Base-by-base conservation (phyloP, 2,888 invertebrate genomes). In the Ctena decussata region DNA sequence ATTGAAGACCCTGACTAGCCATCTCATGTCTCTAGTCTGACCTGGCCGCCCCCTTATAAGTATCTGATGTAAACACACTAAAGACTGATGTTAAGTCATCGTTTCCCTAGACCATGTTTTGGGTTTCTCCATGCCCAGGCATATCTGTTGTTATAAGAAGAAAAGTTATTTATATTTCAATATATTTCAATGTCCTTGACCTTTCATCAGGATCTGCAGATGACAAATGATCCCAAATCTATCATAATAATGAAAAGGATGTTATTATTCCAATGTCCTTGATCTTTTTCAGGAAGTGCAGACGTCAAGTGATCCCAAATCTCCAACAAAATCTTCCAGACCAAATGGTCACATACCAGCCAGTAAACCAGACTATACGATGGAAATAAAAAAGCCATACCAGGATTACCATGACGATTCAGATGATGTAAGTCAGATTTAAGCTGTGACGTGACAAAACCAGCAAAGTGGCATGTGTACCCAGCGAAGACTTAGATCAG, bases 351-450 rank as follows among this genome's bases (percentile, higher is more conserved):
- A 65, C 15, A 30, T 65, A 65, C 65, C 35, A 65, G 32, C 21
- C 6, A 65, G 35, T 15, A 65, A 65, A 65, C 32, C 65, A 65
- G 65, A 65, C 65, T 65, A 35, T 35, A 6, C 65, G 3, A 32
- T 35, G 35, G 65, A 65, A 35, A 18, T 65, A 30, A 86, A 77
- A 60, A 83, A 84, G 69, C 85, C 91, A 76, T 88, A 90, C 53
- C 82, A 89, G 39, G 85, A 90, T 18, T 94, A 92, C 79, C 94
- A 94, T 85, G 94, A 94, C 85, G 94, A 93, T 78, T 94, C 94
- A 27, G 94, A 94, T 90, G 94, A 92, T 86, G 94, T 94, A 85
- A 93, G 94, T 92, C 15, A 6, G 6, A 41, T 6, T n/a, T n/a
- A n/a, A n/a, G n/a, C n/a, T n/a, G n/a, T n/a, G n/a, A n/a, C n/a